phyloP scores from a whole-genome alignment of 2,113 vertebrate species.

The human region GRCh38 chr21:42019001-42019500 shows the following conservation, averaged over 20 bases:
- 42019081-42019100: background rate
- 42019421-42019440: background rate
- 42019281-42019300: background rate
- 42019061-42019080: background rate
- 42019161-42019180: background rate
- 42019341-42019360: background rate
- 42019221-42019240: background rate
- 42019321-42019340: background rate
- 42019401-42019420: background rate
- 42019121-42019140: background rate
- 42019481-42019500: background rate
- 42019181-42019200: background rate
- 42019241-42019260: background rate
- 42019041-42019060: background rate
- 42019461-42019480: rapidly evolving
- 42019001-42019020: background rate
- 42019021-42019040: background rate
- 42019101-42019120: background rate
- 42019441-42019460: background rate
- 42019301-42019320: background rate
- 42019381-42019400: background rate
- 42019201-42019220: rapidly evolving
- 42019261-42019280: too few relatives aligned
- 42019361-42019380: background rate
- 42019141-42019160: background rate